A percentile compares a stretch with the other conserved stretches of the same genome.
Conservation (phyloP, 2,113 vertebrate species). For the Tretioscincus oriximinensis region DNA sequence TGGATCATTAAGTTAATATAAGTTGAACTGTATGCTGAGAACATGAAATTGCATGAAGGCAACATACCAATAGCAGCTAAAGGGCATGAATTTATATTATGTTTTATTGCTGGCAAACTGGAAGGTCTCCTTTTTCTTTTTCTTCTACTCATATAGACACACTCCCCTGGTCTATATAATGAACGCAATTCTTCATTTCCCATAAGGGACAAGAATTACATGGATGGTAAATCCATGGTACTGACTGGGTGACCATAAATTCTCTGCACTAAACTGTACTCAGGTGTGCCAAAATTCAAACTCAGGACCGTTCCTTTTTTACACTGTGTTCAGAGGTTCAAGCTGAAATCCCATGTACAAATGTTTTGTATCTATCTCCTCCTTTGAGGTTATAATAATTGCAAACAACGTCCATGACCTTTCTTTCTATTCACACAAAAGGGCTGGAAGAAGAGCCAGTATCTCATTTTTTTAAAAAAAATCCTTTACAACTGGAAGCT, state of each 20-base stretch:
- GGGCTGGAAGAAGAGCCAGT: neutral
- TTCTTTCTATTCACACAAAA: constrained; percentile 21
- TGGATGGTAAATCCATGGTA: neutral
- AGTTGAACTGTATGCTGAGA: constrained; percentile 40
- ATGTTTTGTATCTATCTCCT: neutral
- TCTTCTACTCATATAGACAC: neutral
- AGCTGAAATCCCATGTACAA: neutral
- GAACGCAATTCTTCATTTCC: neutral
- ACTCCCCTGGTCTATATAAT: neutral
- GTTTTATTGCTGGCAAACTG: neutral
- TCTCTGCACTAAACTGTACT: neutral
- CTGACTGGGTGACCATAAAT: neutral
- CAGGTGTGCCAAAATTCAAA: neutral
- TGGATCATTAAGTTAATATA: constrained; percentile 70
- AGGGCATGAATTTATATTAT: neutral
- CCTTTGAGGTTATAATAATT: constrained; percentile 41
- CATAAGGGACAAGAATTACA: neutral
- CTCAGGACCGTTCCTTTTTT: constrained; percentile 16
- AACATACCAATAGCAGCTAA: neutral
- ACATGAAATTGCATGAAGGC: neutral
- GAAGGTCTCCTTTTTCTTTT: neutral
- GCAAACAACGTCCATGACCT: neutral
- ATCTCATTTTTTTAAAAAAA: neutral
- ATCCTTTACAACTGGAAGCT: neutral
- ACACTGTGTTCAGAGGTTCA: constrained; percentile 3